Conservation (phyloP, 2,797 vertebrate species). For the Melanotaenia pygmaea region DNA sequence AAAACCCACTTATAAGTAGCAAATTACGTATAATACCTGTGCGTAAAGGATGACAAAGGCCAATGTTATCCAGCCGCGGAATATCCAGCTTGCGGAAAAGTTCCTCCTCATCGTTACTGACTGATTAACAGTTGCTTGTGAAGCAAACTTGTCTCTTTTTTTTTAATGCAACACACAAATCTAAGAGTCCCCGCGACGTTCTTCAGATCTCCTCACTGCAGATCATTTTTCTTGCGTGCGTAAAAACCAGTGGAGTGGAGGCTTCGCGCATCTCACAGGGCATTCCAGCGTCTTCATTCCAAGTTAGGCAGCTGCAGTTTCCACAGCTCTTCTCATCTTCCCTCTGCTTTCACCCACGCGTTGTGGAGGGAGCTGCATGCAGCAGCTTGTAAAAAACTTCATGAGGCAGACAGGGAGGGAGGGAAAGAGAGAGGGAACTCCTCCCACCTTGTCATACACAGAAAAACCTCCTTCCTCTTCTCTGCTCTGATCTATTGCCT, state of each 20-base stretch:
- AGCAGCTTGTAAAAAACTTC: constrained; percentile 68
- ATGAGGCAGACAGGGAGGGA: constrained; percentile 28
- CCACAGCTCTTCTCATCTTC: constrained; percentile 44
- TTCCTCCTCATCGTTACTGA: constrained; percentile 75
- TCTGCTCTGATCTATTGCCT: not conserved
- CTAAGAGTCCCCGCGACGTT: not conserved
- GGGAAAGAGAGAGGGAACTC: constrained; percentile 54
- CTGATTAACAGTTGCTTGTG: constrained; percentile 13
- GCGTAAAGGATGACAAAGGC: constrained; percentile 71
- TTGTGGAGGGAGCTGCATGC: constrained; percentile 59
- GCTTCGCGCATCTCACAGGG: constrained; percentile 49
- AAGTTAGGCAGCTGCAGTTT: constrained; percentile 43
- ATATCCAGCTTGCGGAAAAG: constrained; percentile 80
- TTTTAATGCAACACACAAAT: constrained; percentile 2
- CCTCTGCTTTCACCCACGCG: constrained; percentile 65
- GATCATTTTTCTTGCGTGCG: constrained; percentile 50
- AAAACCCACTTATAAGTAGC: not conserved
- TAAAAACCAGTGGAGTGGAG: constrained; percentile 19
- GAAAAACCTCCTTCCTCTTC: constrained; percentile 14
- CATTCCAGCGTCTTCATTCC: constrained; percentile 69
- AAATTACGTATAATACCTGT: constrained; percentile 72
- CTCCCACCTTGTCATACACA: constrained; percentile 58
- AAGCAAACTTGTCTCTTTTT: constrained; percentile 28
- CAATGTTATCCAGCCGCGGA: constrained; percentile 81
- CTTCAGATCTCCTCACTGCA: constrained; percentile 18